These are phyloP conservation scores for Charina bottae DNA, from an alignment of 2,113 vertebrate species.

Conservation along the genomic window DNA sequence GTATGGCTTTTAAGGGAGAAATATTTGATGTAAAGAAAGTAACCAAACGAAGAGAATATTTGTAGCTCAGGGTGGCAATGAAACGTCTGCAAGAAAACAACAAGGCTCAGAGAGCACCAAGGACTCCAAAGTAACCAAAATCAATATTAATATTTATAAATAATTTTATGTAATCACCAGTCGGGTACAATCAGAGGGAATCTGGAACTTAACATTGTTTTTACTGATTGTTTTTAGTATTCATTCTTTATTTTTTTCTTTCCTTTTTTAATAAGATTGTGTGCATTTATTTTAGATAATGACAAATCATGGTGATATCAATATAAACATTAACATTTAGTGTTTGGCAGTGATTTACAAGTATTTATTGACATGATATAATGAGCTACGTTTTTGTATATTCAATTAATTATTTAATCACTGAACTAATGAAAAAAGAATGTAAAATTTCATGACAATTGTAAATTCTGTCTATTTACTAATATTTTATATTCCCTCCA, in stretches of 20 bases:
- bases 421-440: background rate
- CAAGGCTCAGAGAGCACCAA: too few species aligned
- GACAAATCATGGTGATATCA: background rate
- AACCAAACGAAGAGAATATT: too few species aligned
- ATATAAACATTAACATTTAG: background rate
- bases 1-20: background rate
- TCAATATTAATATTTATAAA: background rate
- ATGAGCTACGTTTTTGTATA: background rate
- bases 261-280: background rate
- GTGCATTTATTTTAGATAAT: background rate
- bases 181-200: background rate
- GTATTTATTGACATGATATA: background rate
- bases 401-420: background rate
- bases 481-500: background rate
- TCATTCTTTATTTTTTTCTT: background rate
- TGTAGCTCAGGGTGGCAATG: too few species aligned
- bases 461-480: background rate
- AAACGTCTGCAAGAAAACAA: too few species aligned
- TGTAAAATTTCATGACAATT: background rate
- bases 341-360: background rate
- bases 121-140: background rate
- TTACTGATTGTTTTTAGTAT: background rate
- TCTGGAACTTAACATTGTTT: background rate
- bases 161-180: background rate
- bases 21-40: background rate